Percentiles rank a stretch among this genome's conserved stretches.
Evolutionary conservation across 2,797 vertebrate genomes (phyloP).

Genomic region (Brachymystax lenok): DNA sequence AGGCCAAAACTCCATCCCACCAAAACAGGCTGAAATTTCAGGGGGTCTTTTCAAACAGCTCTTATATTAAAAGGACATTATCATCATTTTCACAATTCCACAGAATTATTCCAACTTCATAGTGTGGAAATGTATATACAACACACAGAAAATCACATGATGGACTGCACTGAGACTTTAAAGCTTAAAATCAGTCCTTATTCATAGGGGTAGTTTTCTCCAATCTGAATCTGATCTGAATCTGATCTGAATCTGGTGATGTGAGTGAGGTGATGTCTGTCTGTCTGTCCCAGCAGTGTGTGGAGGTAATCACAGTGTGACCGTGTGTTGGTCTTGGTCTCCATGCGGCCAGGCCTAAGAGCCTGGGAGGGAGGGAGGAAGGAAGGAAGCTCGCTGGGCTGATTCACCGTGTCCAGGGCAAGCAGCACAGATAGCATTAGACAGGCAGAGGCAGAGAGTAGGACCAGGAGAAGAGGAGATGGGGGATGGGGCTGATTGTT

Average conservation of each 20-base stretch:
- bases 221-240: background rate
- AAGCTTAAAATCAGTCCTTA: too few relatives aligned
- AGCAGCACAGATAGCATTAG: too few relatives aligned
- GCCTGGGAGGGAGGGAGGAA: constrained; percentile 4
- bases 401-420: background rate
- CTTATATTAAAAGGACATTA: too few relatives aligned
- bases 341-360: too few relatives aligned
- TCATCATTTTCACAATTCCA: too few relatives aligned
- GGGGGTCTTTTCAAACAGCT: too few relatives aligned
- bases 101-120: too few relatives aligned
- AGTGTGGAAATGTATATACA: too few relatives aligned
- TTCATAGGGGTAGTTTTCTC: background rate
- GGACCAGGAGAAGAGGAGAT: background rate
- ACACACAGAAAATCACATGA: background rate
- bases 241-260: constrained; percentile 22
- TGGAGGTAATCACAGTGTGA: background rate
- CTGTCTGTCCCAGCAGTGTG: background rate
- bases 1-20: too few relatives aligned
- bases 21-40: too few relatives aligned
- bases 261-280: background rate
- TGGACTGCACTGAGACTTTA: background rate
- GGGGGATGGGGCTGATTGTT: constrained; percentile 3
- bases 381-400: constrained; percentile 5
- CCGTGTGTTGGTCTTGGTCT: background rate
- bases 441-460: background rate